phyloP scores from a whole-genome alignment of 1,140 invertebrate species.

The Nylanderia fulva region DNA sequence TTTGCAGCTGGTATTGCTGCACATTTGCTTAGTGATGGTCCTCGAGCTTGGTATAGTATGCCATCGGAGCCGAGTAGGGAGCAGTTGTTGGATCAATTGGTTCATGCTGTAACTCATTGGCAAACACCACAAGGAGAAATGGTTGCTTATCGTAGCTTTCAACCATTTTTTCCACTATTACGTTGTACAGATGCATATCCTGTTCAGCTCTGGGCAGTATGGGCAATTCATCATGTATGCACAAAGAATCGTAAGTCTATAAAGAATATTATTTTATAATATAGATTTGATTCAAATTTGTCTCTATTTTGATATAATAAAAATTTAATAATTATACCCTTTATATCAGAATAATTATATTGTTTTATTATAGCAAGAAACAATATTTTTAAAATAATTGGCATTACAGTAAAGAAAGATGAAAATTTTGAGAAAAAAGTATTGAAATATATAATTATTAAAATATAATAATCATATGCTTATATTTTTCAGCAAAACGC shows the following conservation, averaged over 20 bases:
- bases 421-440: background rate
- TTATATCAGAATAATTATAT: background rate
- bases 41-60: conserved; percentile 85
- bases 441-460: background rate
- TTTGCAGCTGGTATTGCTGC: conserved; percentile 94
- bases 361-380: background rate
- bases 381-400: background rate
- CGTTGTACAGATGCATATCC: conserved; percentile 87
- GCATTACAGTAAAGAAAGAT: background rate
- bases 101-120: conserved; percentile 89
- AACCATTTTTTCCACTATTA: conserved; percentile 91
- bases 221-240: conserved; percentile 94
- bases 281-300: conserved; percentile 19
- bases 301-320: background rate
- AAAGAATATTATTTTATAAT: conserved; percentile 16
- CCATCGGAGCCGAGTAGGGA: conserved; percentile 80
- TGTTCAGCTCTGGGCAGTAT: conserved; percentile 93
- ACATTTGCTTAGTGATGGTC: conserved; percentile 90
- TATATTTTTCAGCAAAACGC: conserved; percentile 87
- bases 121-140: conserved; percentile 91
- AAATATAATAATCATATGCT: conserved; percentile 33
- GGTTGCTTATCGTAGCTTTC: conserved; percentile 94
- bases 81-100: conserved; percentile 87
- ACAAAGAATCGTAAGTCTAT: conserved; percentile 90
- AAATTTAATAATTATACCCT: background rate